A percentile compares a stretch with the other conserved stretches of the same genome.
These are phyloP conservation scores for Mormyrus hasselquistii DNA, from an alignment of 2,797 vertebrate genomes.

Conservation along the genomic window DNA sequence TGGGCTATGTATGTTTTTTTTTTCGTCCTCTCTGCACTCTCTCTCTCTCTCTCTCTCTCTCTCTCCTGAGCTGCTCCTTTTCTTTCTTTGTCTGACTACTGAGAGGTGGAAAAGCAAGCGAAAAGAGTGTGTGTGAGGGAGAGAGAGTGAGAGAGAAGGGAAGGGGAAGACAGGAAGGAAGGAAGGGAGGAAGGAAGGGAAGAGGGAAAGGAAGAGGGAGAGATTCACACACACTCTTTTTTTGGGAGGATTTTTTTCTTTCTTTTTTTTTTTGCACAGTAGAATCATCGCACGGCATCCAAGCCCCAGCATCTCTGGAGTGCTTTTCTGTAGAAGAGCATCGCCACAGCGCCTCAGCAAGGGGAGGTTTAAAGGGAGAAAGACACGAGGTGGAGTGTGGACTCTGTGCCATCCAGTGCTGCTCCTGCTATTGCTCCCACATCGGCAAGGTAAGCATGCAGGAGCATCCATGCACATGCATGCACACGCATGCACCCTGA, in stretches of 20 bases:
- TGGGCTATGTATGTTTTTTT: background rate
- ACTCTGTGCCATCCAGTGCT: constrained; percentile 5
- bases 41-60: constrained; percentile 15
- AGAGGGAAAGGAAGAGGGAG: constrained; percentile 23
- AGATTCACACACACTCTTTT: constrained; percentile 7
- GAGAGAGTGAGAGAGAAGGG: constrained; percentile 27
- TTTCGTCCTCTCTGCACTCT: constrained; percentile 14
- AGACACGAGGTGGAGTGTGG: constrained; percentile 31
- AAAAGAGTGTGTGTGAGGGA: constrained; percentile 46
- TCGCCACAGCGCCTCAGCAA: background rate
- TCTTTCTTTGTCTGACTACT: constrained; percentile 32
- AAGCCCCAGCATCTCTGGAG: background rate
- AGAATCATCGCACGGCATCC: background rate
- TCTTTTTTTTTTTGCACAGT: background rate
- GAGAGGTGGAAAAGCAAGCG: constrained; percentile 25
- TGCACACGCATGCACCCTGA: background rate
- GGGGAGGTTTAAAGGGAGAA: constrained; percentile 7
- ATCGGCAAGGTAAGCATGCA: constrained; percentile 44
- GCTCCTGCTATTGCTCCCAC: background rate
- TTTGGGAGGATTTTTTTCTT: background rate
- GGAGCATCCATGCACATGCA: background rate
- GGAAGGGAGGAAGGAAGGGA: constrained; percentile 32
- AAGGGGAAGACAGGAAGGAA: constrained; percentile 36
- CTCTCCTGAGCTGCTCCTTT: constrained; percentile 41
- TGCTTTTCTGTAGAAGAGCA: constrained; percentile 18